phyloP scores from a whole-genome alignment of 2,888 invertebrate species.

The Lycophotia porphyrea region DNA sequence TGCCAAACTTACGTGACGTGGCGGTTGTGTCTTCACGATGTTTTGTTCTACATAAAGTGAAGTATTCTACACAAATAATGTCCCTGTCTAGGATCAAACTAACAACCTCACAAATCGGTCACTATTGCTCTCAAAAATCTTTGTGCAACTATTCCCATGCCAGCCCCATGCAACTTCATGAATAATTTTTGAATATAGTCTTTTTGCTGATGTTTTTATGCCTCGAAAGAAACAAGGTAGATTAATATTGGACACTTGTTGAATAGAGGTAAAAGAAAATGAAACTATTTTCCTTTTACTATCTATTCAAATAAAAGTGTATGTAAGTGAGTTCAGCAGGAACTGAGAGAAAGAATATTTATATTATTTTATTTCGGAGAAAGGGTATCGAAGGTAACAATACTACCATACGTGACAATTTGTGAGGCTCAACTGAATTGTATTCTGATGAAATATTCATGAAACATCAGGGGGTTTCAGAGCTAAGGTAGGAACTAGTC shows the following conservation, averaged over 20 bases:
- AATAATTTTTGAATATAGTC: slow-evolving; percentile 37
- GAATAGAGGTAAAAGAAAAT: slow-evolving; percentile 22
- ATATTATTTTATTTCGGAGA: background rate
- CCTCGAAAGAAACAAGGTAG: slow-evolving; percentile 3
- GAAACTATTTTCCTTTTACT: slow-evolving; percentile 9
- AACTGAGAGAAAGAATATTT: background rate
- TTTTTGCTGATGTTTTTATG: slow-evolving; percentile 29
- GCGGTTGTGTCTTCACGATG: too few relatives aligned
- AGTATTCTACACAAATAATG: background rate
- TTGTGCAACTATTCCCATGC: background rate
- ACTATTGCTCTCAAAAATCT: background rate
- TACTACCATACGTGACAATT: background rate
- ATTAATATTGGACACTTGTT: slow-evolving; percentile 45
- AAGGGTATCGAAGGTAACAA: background rate
- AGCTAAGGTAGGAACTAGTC: background rate
- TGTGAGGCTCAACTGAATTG: too few relatives aligned
- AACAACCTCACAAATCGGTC: background rate
- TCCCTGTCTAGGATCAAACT: background rate
- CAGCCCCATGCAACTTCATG: slow-evolving; percentile 11
- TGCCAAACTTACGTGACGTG: too few relatives aligned
- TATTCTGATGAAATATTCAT: background rate
- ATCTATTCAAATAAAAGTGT: slow-evolving; percentile 11
- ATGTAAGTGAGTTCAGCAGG: background rate
- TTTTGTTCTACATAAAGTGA: background rate
- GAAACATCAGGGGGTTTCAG: background rate